Base-by-base conservation (phyloP, 64 coral and sea anemone species). In the Catalaphyllia jardinei region DNA sequence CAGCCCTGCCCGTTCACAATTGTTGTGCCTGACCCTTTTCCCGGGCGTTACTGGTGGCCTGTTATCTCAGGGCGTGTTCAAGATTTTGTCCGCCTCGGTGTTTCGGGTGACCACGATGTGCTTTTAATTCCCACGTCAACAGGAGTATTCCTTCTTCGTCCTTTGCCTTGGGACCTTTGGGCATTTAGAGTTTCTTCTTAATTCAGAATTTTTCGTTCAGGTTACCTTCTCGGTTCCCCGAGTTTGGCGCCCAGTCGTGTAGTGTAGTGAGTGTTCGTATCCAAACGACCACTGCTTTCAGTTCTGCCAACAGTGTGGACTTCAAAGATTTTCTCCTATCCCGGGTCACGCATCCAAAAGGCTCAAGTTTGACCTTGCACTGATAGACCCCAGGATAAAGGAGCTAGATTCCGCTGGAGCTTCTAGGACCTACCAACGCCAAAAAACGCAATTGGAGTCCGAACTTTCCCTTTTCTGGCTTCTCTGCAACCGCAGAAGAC, bases 21-120 rank as follows among this genome's bases (percentile, higher is more conserved):
- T 65, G 83, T 88, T 22, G 71, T 88, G 14, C 39, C 69, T 20
- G 90, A 87, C 29, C 52, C 73, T n/a, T 76, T 42, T 11, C 89
- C 89, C 17, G 29, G 52, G 12, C 60, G 30, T n/a, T 95, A 82
- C 82, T 95, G 84, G 89, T 91, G 89, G 77, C 89, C 89, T 16
- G 24, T 91, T 31, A 77, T 95, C 71, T 82, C 71, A 0, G 86
- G 88, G 38, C 72, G 76, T 25, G 76, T 67, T 74, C 63, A 52
- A 71, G 80, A 76, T 82, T 25, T 24, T 29, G 78, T 73, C 71
- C 76, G 20, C 29, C 30, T 91, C 18, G 89, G 88, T 31, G 25
- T 28, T 55, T 87, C 74, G 76, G 65, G 57, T 67, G 78, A 91
- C 22, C 59, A 76, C 39, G 28, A 67, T 84, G 12, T 91, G n/a